Percentiles rank a stretch among this genome's conserved stretches.
phyloP scores from a whole-genome alignment of 2,888 invertebrate genomes.

The Drosophila diplacantha region DNA sequence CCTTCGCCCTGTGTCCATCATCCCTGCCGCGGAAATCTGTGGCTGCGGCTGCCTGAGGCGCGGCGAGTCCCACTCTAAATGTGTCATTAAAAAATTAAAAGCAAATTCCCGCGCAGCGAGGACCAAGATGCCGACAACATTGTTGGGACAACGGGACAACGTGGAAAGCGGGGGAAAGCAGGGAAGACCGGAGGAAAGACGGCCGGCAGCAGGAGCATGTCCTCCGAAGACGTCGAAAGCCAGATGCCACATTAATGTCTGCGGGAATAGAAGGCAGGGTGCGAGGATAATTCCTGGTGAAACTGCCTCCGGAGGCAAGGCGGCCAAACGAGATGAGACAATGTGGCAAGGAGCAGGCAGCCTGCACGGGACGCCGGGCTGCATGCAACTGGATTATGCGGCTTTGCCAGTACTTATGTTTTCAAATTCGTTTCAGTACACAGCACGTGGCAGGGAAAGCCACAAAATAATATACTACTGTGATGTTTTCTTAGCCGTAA shows the following conservation, averaged over 20 bases:
- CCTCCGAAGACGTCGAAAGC: constrained; percentile 40
- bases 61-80: constrained; percentile 35
- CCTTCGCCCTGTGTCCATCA: not conserved
- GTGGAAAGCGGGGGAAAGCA: not conserved
- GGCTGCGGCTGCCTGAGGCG: constrained; percentile 6
- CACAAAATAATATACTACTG: no score
- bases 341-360: constrained; percentile 4
- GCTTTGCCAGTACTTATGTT: not conserved
- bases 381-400: constrained; percentile 5
- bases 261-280: not conserved
- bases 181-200: not conserved
- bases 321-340: constrained; percentile 3
- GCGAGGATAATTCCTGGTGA: constrained; percentile 7
- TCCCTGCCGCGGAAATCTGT: constrained; percentile 43
- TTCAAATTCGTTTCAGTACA: not conserved
- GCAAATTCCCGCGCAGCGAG: constrained; percentile 50
- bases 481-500: not conserved
- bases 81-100: constrained; percentile 69
- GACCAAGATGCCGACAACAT: constrained; percentile 31
- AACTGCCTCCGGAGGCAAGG: constrained; percentile 2
- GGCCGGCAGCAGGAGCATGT: constrained; percentile 3
- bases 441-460: not conserved
- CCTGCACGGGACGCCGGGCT: not conserved
- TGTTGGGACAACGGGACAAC: constrained; percentile 19
- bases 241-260: constrained; percentile 34